These are phyloP conservation scores for Procavia capensis DNA, from an alignment of 2,113 vertebrate species.

Conservation along the genomic window DNA sequence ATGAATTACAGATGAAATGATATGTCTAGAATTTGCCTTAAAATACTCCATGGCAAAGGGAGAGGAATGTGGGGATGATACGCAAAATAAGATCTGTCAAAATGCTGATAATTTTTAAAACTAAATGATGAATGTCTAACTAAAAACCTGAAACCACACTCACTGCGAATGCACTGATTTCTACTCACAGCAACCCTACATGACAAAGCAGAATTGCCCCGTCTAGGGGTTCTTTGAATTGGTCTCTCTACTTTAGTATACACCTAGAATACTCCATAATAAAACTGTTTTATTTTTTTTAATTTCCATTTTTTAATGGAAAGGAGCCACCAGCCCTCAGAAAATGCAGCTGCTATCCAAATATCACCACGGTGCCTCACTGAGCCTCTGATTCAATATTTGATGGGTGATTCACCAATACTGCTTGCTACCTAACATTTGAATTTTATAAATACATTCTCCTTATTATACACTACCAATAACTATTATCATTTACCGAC, in stretches of 20 bases:
- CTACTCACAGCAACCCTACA: too few species aligned
- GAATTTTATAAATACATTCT: not conserved
- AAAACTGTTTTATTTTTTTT: not conserved
- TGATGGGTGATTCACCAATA: not conserved
- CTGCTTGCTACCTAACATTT: not conserved
- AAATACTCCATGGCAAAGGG: not conserved
- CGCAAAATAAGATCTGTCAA: not conserved
- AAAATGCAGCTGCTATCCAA: constrained; percentile 18
- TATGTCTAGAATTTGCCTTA: not conserved
- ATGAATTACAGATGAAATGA: constrained; percentile 38
- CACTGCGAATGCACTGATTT: too few species aligned
- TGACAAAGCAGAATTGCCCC: too few species aligned
- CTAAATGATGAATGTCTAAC: not conserved
- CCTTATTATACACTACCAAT: not conserved
- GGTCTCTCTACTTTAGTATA: constrained; percentile 33
- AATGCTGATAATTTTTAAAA: constrained; percentile 31
- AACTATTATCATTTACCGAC: too few species aligned
- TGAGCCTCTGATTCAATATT: not conserved
- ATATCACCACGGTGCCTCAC: not conserved
- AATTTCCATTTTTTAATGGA: constrained; percentile 5
- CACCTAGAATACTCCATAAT: constrained; percentile 1
- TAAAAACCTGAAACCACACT: too few species aligned
- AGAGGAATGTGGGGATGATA: not conserved
- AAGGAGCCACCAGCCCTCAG: not conserved
- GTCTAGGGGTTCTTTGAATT: not conserved